These are phyloP conservation scores for Campaea margaritaria DNA, from an alignment of 2,888 invertebrate species.

Conservation along the genomic window DNA sequence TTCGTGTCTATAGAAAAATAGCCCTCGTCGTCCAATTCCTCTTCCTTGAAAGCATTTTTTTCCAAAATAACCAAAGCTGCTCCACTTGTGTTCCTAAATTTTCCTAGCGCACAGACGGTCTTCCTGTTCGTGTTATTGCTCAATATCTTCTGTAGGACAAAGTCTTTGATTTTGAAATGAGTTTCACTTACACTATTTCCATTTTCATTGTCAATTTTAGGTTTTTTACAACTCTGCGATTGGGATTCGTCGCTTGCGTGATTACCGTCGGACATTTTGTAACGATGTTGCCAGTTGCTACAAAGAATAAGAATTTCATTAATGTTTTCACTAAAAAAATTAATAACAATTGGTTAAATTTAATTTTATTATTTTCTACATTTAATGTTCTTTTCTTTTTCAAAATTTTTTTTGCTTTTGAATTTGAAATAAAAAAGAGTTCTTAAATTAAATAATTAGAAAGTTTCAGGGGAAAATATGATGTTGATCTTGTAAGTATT, in stretches of 20 bases:
- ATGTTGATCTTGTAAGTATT: too few species aligned
- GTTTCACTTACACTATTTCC: constrained; percentile 63
- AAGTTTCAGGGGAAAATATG: too few species aligned
- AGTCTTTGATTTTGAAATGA: constrained; percentile 85
- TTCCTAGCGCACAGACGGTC: constrained; percentile 89
- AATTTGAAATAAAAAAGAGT: too few species aligned
- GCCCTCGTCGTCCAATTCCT: constrained; percentile 81
- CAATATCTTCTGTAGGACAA: constrained; percentile 88
- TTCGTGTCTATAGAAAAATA: constrained; percentile 87
- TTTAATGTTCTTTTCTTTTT: too few species aligned
- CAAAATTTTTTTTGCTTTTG: too few species aligned
- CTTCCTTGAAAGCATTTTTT: constrained; percentile 91
- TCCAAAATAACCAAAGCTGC: constrained; percentile 91
- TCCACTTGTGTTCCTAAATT: constrained; percentile 86
- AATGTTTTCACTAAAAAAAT: too few species aligned
- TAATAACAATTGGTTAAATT: too few species aligned
- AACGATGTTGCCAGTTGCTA: constrained; percentile 52
- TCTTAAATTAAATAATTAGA: too few species aligned
- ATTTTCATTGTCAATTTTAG: constrained; percentile 72
- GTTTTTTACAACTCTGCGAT: constrained; percentile 71
- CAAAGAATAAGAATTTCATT: too few species aligned
- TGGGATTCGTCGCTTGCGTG: constrained; percentile 63
- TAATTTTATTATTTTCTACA: too few species aligned
- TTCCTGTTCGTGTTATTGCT: constrained; percentile 90
- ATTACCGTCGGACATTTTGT: constrained; percentile 80